Evolutionary conservation across 37 sponge, comb jelly and placozoan species (phyloP).

Genomic region (Dysidea cf. avara): DNA sequence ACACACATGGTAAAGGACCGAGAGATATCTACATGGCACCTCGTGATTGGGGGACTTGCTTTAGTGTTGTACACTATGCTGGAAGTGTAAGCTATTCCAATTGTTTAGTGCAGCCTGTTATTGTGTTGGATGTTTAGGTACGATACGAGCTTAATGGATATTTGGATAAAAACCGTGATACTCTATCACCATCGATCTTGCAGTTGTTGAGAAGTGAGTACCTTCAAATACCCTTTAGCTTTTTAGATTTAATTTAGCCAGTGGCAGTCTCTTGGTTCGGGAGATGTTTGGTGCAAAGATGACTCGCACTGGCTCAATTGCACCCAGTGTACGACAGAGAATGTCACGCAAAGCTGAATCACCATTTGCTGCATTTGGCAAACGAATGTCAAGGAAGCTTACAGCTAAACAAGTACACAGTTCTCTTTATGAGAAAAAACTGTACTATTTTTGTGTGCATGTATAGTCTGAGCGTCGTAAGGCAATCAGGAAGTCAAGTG

Average conservation of each 20-base stretch:
- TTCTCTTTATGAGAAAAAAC: not conserved
- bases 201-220: conserved; percentile 28
- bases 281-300: conserved; percentile 57
- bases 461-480: not conserved
- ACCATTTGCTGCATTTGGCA: conserved; percentile 52
- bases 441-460: not conserved
- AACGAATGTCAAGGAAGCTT: conserved; percentile 25
- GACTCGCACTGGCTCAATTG: conserved; percentile 48
- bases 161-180: conserved; percentile 47
- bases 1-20: conserved; percentile 40
- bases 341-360: conserved; percentile 46
- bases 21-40: conserved; percentile 55
- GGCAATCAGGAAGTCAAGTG: not conserved
- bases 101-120: not conserved
- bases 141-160: conserved; percentile 35
- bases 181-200: not conserved
- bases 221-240: too few species aligned
- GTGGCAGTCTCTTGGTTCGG: conserved; percentile 36
- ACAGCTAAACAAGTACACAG: not conserved
- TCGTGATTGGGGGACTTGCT: conserved; percentile 50
- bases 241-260: too few species aligned
- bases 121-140: too few species aligned
- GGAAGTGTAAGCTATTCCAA: conserved; percentile 46
- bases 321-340: conserved; percentile 41
- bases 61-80: conserved; percentile 74